A percentile compares a stretch with the other conserved stretches of the same genome.
phyloP scores from a whole-genome alignment of 2,888 invertebrate species.

The Megamerina dolium region DNA sequence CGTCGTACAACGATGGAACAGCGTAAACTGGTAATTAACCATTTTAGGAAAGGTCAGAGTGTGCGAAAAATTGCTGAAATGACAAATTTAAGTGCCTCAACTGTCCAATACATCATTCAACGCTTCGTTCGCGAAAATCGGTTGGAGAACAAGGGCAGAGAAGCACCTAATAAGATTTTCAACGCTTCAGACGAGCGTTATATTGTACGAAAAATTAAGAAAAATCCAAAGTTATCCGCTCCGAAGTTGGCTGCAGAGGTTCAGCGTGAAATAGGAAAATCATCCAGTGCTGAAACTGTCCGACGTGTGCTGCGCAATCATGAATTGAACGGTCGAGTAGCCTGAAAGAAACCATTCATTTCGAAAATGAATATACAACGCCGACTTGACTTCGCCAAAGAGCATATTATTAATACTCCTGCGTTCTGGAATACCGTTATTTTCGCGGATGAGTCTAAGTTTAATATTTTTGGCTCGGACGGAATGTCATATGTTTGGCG shows the following conservation, averaged over 20 bases:
- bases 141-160: conserved; percentile 7
- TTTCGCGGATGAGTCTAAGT: not conserved
- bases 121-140: conserved; percentile 4
- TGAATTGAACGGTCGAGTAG: conserved; percentile 15
- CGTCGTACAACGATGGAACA: conserved; percentile 10
- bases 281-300: conserved; percentile 15
- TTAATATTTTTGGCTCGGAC: conserved; percentile 1
- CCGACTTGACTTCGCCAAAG: not conserved
- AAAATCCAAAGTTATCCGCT: not conserved
- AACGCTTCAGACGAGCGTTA: conserved; percentile 9
- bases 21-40: conserved; percentile 10
- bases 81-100: conserved; percentile 9
- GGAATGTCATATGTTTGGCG: too few relatives aligned
- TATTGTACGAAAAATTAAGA: conserved; percentile 4
- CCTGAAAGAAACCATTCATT: conserved; percentile 11
- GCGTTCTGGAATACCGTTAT: not conserved
- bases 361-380: not conserved
- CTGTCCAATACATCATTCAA: conserved; percentile 14
- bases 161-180: conserved; percentile 12
- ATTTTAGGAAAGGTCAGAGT: conserved; percentile 11
- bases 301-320: conserved; percentile 13
- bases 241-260: conserved; percentile 2
- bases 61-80: conserved; percentile 14
- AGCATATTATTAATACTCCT: not conserved
- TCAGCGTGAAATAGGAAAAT: conserved; percentile 8